Evolutionary conservation across 2,888 invertebrate genomes (phyloP), one percentile per base, ranked within the genome.

Genomic region (Sesia apiformis): DNA sequence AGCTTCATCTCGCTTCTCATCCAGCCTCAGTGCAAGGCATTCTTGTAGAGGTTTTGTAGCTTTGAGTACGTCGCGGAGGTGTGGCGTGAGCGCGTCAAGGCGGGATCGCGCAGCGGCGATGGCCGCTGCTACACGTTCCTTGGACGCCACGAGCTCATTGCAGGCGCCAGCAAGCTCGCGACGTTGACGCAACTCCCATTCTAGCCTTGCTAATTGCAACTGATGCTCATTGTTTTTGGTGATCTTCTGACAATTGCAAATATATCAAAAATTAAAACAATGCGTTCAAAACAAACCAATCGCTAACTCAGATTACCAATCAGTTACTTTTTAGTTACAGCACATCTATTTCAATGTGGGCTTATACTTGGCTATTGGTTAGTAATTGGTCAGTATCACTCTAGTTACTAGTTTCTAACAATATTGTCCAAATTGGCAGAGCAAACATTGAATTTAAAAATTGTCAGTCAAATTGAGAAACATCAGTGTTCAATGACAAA

Each of bases 131-230:
- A 97, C 93, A 51, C 91, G 90, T 66, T 96, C 95, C 74, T 97
- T 97, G 40, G 93, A 93, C 39, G 93, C 91, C 49, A 95, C 92
- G 4, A 97, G 84, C 59, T 94, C 93, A 69, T 93, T 93, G 67
- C 96, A 95, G 40, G 95, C 91, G 43, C 93, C 91, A 0, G 97
- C 93, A 51, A 97, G 85, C 66, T 95, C 93, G 72, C 97, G 95
- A 2, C 98, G 91, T 75, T 98, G 96, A 23, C 94, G 93, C 53
- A 98, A 83, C 78, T 98, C 98, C 94, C 97, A 97, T 74, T 98
- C 97, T 41, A 98, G 84, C 58, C 97, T 92, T 39, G 97, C 96
- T 58, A 98, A 80, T 70, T 95, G 94, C 58, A 94, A 88, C 67
- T 95, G 94, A 83, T 98, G 98, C 49, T 91, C 91, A 81, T 96